phyloP scores from a whole-genome alignment of 2,797 vertebrate species.

The Enteromius unitaeniatus region DNA sequence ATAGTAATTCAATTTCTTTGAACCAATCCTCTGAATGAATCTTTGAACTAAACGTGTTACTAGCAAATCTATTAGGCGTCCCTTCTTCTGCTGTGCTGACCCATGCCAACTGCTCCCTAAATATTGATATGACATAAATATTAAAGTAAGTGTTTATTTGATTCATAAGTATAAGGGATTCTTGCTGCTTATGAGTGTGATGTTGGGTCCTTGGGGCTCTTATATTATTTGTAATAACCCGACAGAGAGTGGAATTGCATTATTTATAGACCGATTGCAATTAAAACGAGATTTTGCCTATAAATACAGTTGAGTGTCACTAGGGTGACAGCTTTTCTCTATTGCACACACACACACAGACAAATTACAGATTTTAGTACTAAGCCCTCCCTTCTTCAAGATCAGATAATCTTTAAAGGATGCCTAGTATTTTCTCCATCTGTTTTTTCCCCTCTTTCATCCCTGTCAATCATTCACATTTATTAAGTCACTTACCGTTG shows the following conservation, averaged over 20 bases:
- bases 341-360: not conserved
- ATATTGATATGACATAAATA: slow-evolving; percentile 56
- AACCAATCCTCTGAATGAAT: not conserved
- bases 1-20: slow-evolving; percentile 4
- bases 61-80: slow-evolving; percentile 22
- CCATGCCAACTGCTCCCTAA: slow-evolving; percentile 33
- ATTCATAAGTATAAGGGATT: slow-evolving; percentile 39
- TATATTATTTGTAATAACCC: slow-evolving; percentile 51
- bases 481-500: slow-evolving; percentile 19
- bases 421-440: slow-evolving; percentile 22
- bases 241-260: slow-evolving; percentile 65
- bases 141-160: slow-evolving; percentile 45
- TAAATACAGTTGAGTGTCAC: slow-evolving; percentile 70
- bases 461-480: slow-evolving; percentile 20
- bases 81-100: slow-evolving; percentile 13
- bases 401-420: slow-evolving; percentile 77
- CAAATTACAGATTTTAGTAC: slow-evolving; percentile 33
- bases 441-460: not conserved
- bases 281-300: slow-evolving; percentile 76
- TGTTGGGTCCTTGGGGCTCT: slow-evolving; percentile 14
- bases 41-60: slow-evolving; percentile 18
- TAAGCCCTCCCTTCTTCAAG: slow-evolving; percentile 72
- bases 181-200: slow-evolving; percentile 35
- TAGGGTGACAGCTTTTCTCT: slow-evolving; percentile 1
- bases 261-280: slow-evolving; percentile 79